Percentiles rank a stretch among this genome's conserved stretches.
phyloP scores from a whole-genome alignment of 64 coral and sea anemone species.

The Anthopleura sola region DNA sequence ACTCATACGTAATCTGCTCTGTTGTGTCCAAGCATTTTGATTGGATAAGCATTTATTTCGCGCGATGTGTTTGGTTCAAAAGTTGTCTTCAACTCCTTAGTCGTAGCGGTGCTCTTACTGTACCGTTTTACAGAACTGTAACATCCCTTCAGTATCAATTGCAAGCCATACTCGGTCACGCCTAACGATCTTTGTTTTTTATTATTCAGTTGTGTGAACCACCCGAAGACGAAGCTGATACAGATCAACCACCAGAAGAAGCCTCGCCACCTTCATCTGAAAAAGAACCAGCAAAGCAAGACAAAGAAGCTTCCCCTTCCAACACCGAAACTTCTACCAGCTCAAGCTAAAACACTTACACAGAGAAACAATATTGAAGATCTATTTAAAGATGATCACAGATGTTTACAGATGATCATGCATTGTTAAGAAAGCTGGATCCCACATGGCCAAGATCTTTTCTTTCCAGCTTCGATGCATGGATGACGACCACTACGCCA shows the following conservation, averaged over 20 bases:
- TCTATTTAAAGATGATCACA: too few relatives aligned
- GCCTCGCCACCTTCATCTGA: background rate
- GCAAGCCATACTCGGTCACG: too few relatives aligned
- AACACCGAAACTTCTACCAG: background rate
- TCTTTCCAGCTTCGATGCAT: background rate
- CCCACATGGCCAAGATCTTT: background rate
- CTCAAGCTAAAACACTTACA: background rate
- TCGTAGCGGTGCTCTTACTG: too few relatives aligned
- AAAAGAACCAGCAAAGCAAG: background rate
- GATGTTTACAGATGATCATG: too few relatives aligned
- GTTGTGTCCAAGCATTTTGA: too few relatives aligned
- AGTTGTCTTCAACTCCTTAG: too few relatives aligned
- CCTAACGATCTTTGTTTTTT: background rate
- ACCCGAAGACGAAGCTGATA: background rate
- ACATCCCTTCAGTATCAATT: too few relatives aligned
- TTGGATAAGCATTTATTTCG: too few relatives aligned
- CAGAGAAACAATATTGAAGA: background rate
- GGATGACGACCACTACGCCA: background rate
- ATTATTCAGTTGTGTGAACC: constrained; percentile 39
- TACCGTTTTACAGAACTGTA: too few relatives aligned
- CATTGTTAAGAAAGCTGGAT: background rate
- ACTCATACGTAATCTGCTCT: too few relatives aligned
- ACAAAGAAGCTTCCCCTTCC: background rate
- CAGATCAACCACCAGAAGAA: background rate
- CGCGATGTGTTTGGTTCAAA: too few relatives aligned